Evolutionary conservation across 1,140 invertebrate genomes (phyloP).

Genomic region (Sesamia nonagrioides): DNA sequence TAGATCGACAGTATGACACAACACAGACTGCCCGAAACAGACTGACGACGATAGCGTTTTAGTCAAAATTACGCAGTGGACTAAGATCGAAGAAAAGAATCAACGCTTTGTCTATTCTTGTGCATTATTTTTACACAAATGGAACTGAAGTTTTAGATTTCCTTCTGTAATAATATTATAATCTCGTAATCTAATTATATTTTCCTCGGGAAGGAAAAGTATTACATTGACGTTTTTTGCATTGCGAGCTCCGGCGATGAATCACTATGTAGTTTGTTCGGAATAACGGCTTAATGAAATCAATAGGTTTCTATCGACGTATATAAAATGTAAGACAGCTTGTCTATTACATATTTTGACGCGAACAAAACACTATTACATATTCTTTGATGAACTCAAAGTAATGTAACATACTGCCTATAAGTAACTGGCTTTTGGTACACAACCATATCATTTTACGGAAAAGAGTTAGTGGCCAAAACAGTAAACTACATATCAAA

Average conservation of each 20-base stretch:
- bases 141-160: slow-evolving; percentile 8
- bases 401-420: neutral
- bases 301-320: slow-evolving; percentile 21
- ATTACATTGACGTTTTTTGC: slow-evolving; percentile 20
- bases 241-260: slow-evolving; percentile 22
- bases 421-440: no score
- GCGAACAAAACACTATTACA: neutral
- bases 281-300: slow-evolving; percentile 35
- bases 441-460: no score
- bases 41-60: slow-evolving; percentile 20
- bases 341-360: neutral
- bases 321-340: neutral
- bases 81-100: neutral
- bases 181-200: slow-evolving; percentile 27
- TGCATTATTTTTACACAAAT: neutral
- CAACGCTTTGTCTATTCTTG: neutral
- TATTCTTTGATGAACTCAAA: neutral
- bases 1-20: slow-evolving; percentile 26
- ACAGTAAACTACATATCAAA: no score
- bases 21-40: slow-evolving; percentile 19
- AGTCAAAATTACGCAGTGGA: slow-evolving; percentile 2
- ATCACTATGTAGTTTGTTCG: slow-evolving; percentile 22
- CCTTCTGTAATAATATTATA: neutral
- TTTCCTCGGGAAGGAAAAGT: slow-evolving; percentile 4
- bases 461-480: no score